Evolutionary conservation across 1,140 invertebrate species (phyloP).

Genomic region (Drosophila grimshawi): DNA sequence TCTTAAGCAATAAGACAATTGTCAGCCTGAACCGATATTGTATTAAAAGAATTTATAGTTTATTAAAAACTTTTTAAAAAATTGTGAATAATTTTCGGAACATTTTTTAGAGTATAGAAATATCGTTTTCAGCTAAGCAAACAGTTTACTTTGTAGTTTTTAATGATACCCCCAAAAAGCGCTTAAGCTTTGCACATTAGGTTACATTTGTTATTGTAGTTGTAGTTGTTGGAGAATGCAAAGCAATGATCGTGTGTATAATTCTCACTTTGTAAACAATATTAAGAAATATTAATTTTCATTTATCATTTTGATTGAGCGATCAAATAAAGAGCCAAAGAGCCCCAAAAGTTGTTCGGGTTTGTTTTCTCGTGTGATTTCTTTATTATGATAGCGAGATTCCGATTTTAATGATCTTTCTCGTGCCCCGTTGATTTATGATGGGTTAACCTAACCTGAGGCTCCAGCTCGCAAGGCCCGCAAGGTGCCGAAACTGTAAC

Average conservation of each 20-base stretch:
- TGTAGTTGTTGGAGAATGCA: constrained; percentile 16
- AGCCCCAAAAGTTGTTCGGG: constrained; percentile 27
- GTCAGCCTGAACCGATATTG: too few species aligned
- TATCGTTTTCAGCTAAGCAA: neutral
- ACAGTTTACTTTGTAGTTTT: constrained; percentile 9
- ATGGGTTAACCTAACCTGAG: constrained; percentile 49
- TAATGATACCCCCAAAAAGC: constrained; percentile 40
- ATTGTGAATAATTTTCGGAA: neutral
- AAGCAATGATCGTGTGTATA: constrained; percentile 67
- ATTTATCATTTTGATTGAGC: constrained; percentile 85
- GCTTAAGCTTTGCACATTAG: constrained; percentile 52
- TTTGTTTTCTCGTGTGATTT: constrained; percentile 83
- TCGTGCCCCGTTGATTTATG: constrained; percentile 72
- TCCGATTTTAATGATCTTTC: constrained; percentile 79
- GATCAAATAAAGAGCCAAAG: constrained; percentile 75
- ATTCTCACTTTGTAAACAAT: constrained; percentile 84
- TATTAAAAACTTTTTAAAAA: neutral
- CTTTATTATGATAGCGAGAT: constrained; percentile 82
- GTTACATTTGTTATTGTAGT: constrained; percentile 37
- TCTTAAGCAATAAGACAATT: too few species aligned
- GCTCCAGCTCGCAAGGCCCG: constrained; percentile 27
- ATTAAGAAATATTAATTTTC: constrained; percentile 85
- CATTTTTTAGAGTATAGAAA: neutral
- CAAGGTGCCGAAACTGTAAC: constrained; percentile 81
- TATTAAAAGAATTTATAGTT: too few species aligned